phyloP scores from a whole-genome alignment of 2,113 vertebrate genomes.

The Plecotus auritus region DNA sequence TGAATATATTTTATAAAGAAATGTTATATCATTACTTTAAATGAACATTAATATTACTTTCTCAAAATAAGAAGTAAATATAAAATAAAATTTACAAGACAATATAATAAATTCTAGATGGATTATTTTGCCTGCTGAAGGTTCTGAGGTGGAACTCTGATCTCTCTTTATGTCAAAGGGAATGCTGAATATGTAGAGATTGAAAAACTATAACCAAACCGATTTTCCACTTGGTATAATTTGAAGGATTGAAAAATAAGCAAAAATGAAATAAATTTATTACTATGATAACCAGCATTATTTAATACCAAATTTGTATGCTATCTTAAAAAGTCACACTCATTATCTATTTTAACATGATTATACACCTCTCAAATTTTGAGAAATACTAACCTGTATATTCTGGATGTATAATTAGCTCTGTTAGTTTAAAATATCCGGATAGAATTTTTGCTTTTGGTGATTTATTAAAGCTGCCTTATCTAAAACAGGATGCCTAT shows the following conservation, averaged over 20 bases:
- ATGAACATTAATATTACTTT: not conserved
- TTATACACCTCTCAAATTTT: not conserved
- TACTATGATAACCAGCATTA: not conserved
- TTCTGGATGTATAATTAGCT: not conserved
- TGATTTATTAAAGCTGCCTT: not conserved
- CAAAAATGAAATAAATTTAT: not conserved
- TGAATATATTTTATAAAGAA: not conserved
- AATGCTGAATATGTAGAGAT: not conserved
- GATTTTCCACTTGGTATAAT: not conserved
- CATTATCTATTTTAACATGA: not conserved
- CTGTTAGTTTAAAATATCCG: constrained; percentile 17
- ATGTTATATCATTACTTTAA: not conserved
- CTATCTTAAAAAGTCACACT: not conserved
- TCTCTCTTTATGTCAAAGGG: not conserved
- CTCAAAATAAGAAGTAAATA: not conserved
- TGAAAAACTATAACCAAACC: not conserved
- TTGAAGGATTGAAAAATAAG: not conserved
- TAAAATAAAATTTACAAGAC: not conserved
- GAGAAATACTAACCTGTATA: not conserved
- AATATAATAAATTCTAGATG: not conserved
- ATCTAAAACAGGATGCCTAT: not conserved
- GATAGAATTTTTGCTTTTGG: not conserved
- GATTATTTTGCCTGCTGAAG: not conserved
- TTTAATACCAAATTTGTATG: not conserved
- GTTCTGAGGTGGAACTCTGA: not conserved